phyloP scores from a whole-genome alignment of 92 coral and sea anemone genomes.

The Scolanthus callimorphus region DNA sequence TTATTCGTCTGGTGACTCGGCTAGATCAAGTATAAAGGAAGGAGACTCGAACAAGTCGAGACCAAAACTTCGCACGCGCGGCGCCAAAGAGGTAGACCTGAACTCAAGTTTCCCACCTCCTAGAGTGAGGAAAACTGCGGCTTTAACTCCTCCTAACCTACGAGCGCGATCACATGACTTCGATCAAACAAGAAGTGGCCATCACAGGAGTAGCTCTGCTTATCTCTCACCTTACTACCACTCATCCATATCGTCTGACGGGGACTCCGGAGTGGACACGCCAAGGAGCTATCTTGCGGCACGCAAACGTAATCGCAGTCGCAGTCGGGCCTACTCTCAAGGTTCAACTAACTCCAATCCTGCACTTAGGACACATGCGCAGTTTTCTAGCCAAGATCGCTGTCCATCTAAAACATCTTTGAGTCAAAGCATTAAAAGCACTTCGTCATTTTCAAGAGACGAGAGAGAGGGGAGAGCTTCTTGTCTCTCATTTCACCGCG shows the following conservation, averaged over 20 bases:
- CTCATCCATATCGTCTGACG: constrained; percentile 16
- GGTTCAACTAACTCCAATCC: not conserved
- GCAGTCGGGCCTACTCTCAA: not conserved
- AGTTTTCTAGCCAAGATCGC: constrained; percentile 10
- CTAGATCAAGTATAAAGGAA: not conserved
- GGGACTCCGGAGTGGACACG: constrained; percentile 34
- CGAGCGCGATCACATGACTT: not conserved
- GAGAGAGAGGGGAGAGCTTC: constrained; percentile 33
- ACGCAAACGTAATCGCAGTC: not conserved
- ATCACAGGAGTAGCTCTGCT: not conserved
- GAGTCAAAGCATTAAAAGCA: constrained; percentile 10
- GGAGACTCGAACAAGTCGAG: not conserved
- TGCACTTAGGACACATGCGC: not conserved
- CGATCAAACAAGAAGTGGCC: not conserved
- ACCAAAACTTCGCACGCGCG: not conserved
- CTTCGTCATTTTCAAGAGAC: constrained; percentile 15
- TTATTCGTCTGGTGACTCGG: constrained; percentile 20
- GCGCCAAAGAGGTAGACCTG: not conserved
- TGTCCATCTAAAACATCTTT: constrained; percentile 18
- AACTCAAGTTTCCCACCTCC: not conserved
- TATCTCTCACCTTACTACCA: not conserved
- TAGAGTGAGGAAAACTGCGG: not conserved
- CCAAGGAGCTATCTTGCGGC: constrained; percentile 8
- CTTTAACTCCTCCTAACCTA: not conserved
- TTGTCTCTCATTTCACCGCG: constrained; percentile 57